Base-by-base conservation (phyloP, 2,113 vertebrate species). In the Okapia johnstoni region DNA sequence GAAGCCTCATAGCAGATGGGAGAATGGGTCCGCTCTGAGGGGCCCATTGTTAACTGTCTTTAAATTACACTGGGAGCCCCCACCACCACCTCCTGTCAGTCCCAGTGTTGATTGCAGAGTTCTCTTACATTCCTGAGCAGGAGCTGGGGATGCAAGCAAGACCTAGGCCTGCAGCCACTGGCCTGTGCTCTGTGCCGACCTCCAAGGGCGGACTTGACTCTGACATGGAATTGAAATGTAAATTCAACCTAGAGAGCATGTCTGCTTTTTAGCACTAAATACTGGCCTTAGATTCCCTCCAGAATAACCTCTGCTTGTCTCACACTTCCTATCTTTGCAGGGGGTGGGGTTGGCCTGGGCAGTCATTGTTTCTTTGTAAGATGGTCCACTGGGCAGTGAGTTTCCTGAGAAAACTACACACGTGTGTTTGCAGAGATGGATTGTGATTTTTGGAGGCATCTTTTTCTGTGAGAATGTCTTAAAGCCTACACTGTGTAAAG, bases 221-320 rank as follows among this genome's bases (percentile, higher is more conserved):
- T 43, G 14, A 55, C 85, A 63, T 80, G 52, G 85, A 52, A 48
- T 76, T 95, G 73, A 83, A 83, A 88, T 21, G 9, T 52, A 83
- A 96, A 95, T 96, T 88, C 66, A 95, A 85, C 85, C 95, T 66
- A 70, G 94, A 90, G 58, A 90, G 76, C 57, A 15, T 16, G 48
- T 63, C 91, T 96, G 40, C 46, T 89, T 97, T 94, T 28, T 55
- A 77, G 57, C 93, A 79, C 84, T 84, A 66, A 73, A 89, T 66
- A 48, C 58, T 85, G 36, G 73, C 66, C 55, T 79, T 55, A n/a
- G 90, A 85, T 57, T 86, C 84, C 70, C 30, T 91, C 48, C 3
- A 46, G 86, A 96, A 89, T 87, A 66, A 76, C 43, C 79, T 91
- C 76, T 84, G 88, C 81, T 88, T 91, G 94, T 83, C 66, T 86